These are phyloP conservation scores for Chunga burmeisteri DNA, from an alignment of 2,113 vertebrate species.

Conservation along the genomic window DNA sequence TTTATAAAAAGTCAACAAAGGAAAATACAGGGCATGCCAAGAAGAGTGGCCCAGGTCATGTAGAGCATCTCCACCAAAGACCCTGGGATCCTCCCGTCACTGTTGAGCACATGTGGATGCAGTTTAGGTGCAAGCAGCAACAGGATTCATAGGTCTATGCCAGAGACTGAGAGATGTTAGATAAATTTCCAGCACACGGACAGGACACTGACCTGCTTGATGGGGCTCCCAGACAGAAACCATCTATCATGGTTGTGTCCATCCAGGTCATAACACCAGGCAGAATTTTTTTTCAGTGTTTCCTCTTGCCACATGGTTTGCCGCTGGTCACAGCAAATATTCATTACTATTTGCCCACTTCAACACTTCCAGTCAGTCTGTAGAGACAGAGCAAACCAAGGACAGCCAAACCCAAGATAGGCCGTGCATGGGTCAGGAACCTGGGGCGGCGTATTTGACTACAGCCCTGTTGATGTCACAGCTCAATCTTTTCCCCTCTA, in stretches of 20 bases:
- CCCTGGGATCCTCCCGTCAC: background rate
- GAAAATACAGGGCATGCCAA: background rate
- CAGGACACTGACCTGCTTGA: background rate
- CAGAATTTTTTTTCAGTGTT: background rate
- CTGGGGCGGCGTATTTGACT: background rate
- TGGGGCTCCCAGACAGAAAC: background rate
- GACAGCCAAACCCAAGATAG: fast-evolving
- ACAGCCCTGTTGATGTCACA: background rate
- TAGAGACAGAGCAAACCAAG: background rate
- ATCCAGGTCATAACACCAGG: background rate
- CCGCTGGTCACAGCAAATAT: background rate
- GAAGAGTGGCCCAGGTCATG: background rate
- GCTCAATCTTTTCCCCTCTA: background rate
- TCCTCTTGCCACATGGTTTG: background rate
- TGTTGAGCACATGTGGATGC: background rate
- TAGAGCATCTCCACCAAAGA: background rate
- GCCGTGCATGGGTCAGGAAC: background rate
- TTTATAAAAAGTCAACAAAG: background rate
- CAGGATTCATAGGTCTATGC: background rate
- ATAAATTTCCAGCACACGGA: background rate
- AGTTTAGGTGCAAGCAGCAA: background rate
- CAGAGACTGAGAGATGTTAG: background rate
- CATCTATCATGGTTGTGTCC: background rate
- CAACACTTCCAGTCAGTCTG: background rate
- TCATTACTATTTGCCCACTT: background rate